Percentiles rank a stretch among this genome's conserved stretches.
These are phyloP conservation scores for Elymnias hypermnestra DNA, from an alignment of 1,140 invertebrate species.

Conservation along the genomic window DNA sequence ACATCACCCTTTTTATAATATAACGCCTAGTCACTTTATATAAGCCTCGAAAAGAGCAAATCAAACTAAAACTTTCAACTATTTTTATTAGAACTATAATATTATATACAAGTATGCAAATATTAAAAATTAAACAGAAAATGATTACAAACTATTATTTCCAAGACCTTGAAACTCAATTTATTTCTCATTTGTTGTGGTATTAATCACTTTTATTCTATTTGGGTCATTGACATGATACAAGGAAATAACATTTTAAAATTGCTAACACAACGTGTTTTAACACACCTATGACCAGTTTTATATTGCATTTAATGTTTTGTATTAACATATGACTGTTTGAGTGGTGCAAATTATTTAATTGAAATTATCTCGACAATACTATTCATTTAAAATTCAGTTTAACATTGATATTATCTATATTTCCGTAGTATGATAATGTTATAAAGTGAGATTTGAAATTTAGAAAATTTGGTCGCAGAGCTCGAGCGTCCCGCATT, in stretches of 20 bases:
- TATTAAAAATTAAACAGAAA: too few species aligned
- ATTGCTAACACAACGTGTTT: constrained; percentile 17
- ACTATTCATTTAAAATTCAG: background rate
- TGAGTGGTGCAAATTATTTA: too few species aligned
- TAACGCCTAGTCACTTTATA: too few species aligned
- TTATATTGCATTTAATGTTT: constrained; percentile 7
- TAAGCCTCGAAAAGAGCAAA: too few species aligned
- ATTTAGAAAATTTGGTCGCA: constrained; percentile 67
- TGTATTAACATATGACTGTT: too few species aligned
- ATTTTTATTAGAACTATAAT: too few species aligned
- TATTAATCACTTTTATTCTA: constrained; percentile 23
- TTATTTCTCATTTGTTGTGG: constrained; percentile 17
- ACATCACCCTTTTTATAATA: too few species aligned
- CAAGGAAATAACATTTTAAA: constrained; percentile 37
- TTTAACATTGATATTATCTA: background rate
- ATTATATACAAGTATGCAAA: too few species aligned
- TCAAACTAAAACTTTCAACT: too few species aligned
- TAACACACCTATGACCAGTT: constrained; percentile 3
- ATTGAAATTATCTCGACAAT: too few species aligned
- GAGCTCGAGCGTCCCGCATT: constrained; percentile 62
- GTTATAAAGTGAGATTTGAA: constrained; percentile 60
- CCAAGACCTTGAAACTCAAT: constrained; percentile 20
- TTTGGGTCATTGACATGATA: constrained; percentile 40
- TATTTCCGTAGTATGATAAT: constrained; percentile 8
- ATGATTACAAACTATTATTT: too few species aligned